Evolutionary conservation across 2,888 invertebrate genomes (phyloP).

Genomic region (Agriopis leucophaearia): DNA sequence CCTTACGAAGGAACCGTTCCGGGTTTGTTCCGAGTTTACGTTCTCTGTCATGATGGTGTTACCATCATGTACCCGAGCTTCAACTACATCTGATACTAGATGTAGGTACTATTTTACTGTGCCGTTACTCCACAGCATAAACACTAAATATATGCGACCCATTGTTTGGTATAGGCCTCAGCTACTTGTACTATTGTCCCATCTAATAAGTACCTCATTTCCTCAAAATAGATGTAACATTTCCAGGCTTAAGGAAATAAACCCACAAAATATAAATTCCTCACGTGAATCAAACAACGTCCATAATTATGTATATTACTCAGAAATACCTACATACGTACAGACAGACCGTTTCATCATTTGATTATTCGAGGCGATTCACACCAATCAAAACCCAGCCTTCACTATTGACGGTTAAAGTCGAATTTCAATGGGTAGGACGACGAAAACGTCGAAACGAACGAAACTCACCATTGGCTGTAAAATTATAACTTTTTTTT

Average conservation of each 20-base stretch:
- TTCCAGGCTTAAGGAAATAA: constrained; percentile 31
- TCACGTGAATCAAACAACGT: constrained; percentile 41
- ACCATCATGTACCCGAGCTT: too few species aligned
- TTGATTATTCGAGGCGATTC: constrained; percentile 24
- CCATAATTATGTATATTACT: constrained; percentile 50
- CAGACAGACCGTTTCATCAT: constrained; percentile 45
- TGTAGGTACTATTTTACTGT: too few species aligned
- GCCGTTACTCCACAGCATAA: too few species aligned
- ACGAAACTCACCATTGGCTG: constrained; percentile 62
- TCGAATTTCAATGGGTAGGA: constrained; percentile 22
- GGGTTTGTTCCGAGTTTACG: too few species aligned
- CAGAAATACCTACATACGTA: constrained; percentile 44
- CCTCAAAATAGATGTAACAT: neutral
- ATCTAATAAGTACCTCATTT: neutral
- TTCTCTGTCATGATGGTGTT: too few species aligned
- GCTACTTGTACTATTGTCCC: neutral
- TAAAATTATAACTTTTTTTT: constrained; percentile 66
- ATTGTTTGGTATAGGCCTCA: too few species aligned
- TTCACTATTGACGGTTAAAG: constrained; percentile 23
- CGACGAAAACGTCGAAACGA: constrained; percentile 15
- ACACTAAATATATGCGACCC: too few species aligned
- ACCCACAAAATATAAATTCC: constrained; percentile 36
- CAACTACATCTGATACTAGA: too few species aligned
- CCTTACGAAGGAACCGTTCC: too few species aligned
- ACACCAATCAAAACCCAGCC: constrained; percentile 35